phyloP scores from a whole-genome alignment of 2,888 invertebrate genomes.

The Campaea margaritaria region DNA sequence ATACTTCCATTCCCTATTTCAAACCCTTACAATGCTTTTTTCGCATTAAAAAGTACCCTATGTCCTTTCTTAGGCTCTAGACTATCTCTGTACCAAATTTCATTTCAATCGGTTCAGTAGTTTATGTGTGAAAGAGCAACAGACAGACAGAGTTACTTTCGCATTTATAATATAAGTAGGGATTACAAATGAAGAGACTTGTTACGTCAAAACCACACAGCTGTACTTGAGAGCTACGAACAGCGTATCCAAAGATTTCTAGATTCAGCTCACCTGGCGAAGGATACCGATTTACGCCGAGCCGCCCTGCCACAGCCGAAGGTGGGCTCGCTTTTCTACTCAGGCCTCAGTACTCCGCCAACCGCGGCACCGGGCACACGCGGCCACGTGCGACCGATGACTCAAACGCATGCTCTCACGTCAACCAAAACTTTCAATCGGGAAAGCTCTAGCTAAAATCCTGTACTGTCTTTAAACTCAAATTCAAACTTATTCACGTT shows the following conservation, averaged over 20 bases:
- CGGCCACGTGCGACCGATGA: slow-evolving; percentile 35
- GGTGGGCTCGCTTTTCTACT: slow-evolving; percentile 44
- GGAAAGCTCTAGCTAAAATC: background rate
- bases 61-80: no score
- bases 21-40: no score
- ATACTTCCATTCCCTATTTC: no score
- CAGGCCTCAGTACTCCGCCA: slow-evolving; percentile 64
- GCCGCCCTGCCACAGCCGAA: slow-evolving; percentile 49
- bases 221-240: background rate
- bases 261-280: slow-evolving; percentile 63
- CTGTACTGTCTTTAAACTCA: background rate
- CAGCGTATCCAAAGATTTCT: slow-evolving; percentile 53
- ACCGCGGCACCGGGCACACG: slow-evolving; percentile 55
- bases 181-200: background rate
- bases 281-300: slow-evolving; percentile 56
- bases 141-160: no score
- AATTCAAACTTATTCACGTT: slow-evolving; percentile 3
- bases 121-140: no score
- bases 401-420: slow-evolving; percentile 53
- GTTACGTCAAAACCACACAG: no score
- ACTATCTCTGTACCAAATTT: no score
- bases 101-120: no score
- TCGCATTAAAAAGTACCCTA: no score
- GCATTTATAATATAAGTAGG: no score
- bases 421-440: slow-evolving; percentile 55